phyloP scores from a whole-genome alignment of 2,113 vertebrate genomes.

The Scortum barcoo region DNA sequence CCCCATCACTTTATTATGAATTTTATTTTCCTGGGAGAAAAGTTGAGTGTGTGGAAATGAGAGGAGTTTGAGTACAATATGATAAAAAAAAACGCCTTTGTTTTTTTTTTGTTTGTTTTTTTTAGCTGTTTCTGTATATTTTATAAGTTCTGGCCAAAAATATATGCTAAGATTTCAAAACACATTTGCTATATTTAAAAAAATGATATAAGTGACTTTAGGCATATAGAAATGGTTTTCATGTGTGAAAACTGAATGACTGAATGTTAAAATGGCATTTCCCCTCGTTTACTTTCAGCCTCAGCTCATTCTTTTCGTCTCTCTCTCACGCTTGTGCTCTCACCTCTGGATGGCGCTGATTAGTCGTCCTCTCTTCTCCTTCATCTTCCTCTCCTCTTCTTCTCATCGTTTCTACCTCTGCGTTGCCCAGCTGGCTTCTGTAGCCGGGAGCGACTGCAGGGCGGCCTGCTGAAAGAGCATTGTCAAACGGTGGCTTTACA shows the following conservation, averaged over 20 bases:
- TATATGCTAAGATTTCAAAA: too few species aligned
- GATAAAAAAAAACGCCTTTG: not conserved
- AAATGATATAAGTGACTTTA: not conserved
- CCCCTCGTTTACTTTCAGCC: not conserved
- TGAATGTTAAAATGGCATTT: too few species aligned
- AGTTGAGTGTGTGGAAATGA: not conserved
- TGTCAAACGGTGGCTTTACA: constrained; percentile 85
- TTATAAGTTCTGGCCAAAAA: too few species aligned
- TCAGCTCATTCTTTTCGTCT: not conserved
- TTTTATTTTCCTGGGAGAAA: not conserved
- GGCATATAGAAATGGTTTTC: not conserved
- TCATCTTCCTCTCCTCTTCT: constrained; percentile 40
- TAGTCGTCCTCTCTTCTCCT: constrained; percentile 55
- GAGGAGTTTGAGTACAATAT: not conserved
- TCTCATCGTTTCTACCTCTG: constrained; percentile 61
- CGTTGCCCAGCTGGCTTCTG: constrained; percentile 82
- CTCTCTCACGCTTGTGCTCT: constrained; percentile 7
- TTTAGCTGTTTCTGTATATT: not conserved
- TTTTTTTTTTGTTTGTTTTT: not conserved
- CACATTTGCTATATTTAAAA: not conserved
- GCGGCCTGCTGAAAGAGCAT: constrained; percentile 85
- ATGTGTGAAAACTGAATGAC: not conserved
- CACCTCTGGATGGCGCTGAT: constrained; percentile 79
- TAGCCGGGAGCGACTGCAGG: constrained; percentile 81
- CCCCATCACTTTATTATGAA: not conserved